phyloP scores from a whole-genome alignment of 2,113 vertebrate species.

The Daphoenositta chrysoptera region DNA sequence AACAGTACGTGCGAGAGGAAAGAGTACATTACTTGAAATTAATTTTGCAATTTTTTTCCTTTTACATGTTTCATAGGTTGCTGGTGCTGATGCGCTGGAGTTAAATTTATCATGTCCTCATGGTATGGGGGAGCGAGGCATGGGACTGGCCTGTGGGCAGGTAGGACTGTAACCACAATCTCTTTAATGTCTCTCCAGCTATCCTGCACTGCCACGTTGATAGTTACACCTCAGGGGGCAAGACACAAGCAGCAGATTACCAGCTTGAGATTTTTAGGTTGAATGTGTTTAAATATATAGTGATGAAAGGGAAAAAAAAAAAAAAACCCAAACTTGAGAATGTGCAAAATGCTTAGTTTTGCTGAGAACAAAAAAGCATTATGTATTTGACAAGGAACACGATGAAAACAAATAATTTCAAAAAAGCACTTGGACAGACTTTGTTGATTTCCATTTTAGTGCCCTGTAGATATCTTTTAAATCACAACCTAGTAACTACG shows the following conservation, averaged over 20 bases:
- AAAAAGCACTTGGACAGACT: slow-evolving; percentile 27
- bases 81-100: slow-evolving; percentile 93
- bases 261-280: slow-evolving; percentile 44
- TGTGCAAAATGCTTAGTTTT: slow-evolving; percentile 59
- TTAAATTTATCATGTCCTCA: slow-evolving; percentile 95
- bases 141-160: slow-evolving; percentile 96
- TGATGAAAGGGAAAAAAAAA: slow-evolving; percentile 15
- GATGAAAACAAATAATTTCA: slow-evolving; percentile 63
- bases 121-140: slow-evolving; percentile 96
- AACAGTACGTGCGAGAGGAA: neutral
- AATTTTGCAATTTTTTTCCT: neutral
- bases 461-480: slow-evolving; percentile 62
- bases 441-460: slow-evolving; percentile 49
- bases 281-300: slow-evolving; percentile 72
- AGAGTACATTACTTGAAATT: neutral
- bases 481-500: slow-evolving; percentile 48
- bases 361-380: slow-evolving; percentile 64
- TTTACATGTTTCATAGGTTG: slow-evolving; percentile 69
- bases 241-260: slow-evolving; percentile 15
- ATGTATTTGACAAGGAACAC: slow-evolving; percentile 66
- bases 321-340: slow-evolving; percentile 35
- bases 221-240: neutral
- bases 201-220: neutral
- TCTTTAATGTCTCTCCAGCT: neutral
- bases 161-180: slow-evolving; percentile 62